Percentiles rank a stretch among this genome's conserved stretches.
Conservation (phyloP, 92 coral and sea anemone genomes). For the Pocillopora meandrina region DNA sequence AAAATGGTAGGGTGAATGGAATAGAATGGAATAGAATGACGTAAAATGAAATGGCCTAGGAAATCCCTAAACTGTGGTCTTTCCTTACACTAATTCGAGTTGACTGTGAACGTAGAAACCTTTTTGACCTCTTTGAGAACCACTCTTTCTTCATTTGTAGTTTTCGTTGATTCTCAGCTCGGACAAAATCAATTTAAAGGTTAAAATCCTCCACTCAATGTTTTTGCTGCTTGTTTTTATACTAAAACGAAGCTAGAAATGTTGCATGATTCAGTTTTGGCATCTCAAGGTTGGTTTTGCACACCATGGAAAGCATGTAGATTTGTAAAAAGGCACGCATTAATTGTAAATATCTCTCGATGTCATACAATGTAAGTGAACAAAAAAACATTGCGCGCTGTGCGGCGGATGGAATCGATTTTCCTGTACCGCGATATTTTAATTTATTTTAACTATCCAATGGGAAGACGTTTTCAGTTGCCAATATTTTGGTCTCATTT, state of each 20-base stretch:
- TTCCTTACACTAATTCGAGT: conserved; percentile 19
- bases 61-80: conserved; percentile 5
- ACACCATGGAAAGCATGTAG: conserved; percentile 2
- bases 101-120: neutral
- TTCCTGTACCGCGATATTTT: conserved; percentile 2
- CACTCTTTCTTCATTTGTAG: too few species aligned
- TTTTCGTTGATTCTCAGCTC: too few species aligned
- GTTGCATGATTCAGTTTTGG: neutral
- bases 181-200: conserved; percentile 4
- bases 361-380: neutral
- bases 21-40: neutral
- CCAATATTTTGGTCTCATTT: conserved; percentile 20
- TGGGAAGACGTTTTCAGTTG: neutral
- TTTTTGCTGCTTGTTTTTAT: conserved; percentile 1
- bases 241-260: conserved; percentile 19
- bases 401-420: neutral
- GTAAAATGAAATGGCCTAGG: too few species aligned
- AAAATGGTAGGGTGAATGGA: neutral
- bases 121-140: neutral
- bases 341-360: conserved; percentile 16
- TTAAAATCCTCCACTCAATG: neutral
- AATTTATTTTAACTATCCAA: conserved; percentile 1
- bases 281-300: conserved; percentile 2
- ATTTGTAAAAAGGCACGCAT: conserved; percentile 8
- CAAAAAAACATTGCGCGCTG: neutral